Evolutionary conservation across 35 echinoderm and acorn worm species (phyloP).

Genomic region (Holothuria glaberrima): DNA sequence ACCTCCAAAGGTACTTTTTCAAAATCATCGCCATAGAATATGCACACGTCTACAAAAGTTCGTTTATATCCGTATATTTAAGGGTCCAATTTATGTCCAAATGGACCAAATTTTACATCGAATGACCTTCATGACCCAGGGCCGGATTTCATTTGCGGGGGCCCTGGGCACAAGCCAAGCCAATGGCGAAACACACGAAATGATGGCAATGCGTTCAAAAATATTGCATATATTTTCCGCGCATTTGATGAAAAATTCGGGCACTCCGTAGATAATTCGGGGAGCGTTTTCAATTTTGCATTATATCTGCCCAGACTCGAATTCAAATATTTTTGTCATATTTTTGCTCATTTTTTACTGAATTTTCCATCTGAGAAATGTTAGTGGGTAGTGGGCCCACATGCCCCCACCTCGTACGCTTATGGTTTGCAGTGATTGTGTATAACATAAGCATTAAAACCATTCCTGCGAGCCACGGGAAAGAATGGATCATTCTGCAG

Average conservation of each 20-base stretch:
- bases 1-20: neutral
- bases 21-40: neutral
- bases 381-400: neutral
- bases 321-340: neutral
- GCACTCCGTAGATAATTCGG: neutral
- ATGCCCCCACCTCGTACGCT: neutral
- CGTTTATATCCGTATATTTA: neutral
- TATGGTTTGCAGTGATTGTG: conserved; percentile 1
- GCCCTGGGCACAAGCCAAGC: neutral
- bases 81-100: conserved; percentile 13
- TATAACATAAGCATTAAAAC: conserved; percentile 17
- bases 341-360: neutral
- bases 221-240: conserved; percentile 9
- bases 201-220: neutral
- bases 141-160: neutral
- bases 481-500: neutral
- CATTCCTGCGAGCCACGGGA: neutral
- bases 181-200: neutral
- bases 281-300: neutral
- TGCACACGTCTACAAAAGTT: neutral
- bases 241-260: neutral
- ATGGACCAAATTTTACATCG: neutral
- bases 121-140: neutral
- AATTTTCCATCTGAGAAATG: neutral
- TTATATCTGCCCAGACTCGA: conserved; percentile 2